A percentile compares a stretch with the other conserved stretches of the same genome.
These are phyloP conservation scores for Polypterus senegalus DNA, from an alignment of 2,113 vertebrate genomes.

Conservation along the genomic window DNA sequence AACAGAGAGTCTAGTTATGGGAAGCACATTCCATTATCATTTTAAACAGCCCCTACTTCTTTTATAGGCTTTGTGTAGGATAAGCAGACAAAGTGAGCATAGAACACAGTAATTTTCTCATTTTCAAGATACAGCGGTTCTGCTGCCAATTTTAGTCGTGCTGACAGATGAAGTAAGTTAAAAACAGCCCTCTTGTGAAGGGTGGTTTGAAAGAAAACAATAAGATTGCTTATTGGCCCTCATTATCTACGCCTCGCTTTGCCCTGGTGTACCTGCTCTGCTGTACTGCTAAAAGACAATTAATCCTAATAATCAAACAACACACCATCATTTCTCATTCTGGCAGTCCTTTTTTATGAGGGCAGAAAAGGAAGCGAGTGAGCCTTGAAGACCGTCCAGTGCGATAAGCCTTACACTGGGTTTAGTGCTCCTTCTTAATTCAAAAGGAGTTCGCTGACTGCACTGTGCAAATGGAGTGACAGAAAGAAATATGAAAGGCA, in stretches of 20 bases:
- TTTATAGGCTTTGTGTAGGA: constrained; percentile 4
- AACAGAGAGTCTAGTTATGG: constrained; percentile 14
- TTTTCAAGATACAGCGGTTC: constrained; percentile 33
- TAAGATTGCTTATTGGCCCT: constrained; percentile 57
- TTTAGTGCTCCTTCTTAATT: constrained; percentile 37
- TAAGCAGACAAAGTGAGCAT: constrained; percentile 24
- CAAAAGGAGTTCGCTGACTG: constrained; percentile 47
- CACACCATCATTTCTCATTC: constrained; percentile 87
- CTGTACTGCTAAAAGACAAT: constrained; percentile 90
- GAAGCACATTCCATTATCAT: constrained; percentile 13
- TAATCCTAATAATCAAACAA: constrained; percentile 95
- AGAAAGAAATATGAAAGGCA: no score
- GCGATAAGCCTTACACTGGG: constrained; percentile 46
- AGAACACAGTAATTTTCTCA: constrained; percentile 38
- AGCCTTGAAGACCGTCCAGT: constrained; percentile 48
- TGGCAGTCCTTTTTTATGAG: constrained; percentile 86
- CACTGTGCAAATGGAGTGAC: no score
- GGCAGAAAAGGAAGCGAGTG: constrained; percentile 72
- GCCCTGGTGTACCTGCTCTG: constrained; percentile 73
- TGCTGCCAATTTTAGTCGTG: constrained; percentile 33
- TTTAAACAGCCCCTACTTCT: constrained; percentile 18
- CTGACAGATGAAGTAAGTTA: constrained; percentile 46
- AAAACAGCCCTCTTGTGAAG: constrained; percentile 49
- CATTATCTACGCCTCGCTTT: constrained; percentile 73
- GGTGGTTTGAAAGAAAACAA: constrained; percentile 55